phyloP scores from a whole-genome alignment of 2,888 invertebrate genomes.

The Rapana venosa region DNA sequence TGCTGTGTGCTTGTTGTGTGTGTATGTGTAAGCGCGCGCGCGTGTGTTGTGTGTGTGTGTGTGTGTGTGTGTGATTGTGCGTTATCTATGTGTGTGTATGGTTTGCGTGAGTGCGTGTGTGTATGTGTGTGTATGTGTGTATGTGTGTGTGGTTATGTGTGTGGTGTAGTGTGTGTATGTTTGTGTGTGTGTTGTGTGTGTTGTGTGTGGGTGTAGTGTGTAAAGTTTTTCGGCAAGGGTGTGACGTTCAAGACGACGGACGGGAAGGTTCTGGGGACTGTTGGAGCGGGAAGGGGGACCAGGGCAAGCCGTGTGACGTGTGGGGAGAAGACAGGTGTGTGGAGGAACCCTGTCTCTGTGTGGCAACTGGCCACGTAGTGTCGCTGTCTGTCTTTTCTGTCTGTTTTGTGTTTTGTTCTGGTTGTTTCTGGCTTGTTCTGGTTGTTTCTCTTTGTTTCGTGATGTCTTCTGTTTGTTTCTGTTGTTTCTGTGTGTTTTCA shows the following conservation, averaged over 20 bases:
- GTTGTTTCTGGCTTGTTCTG: too few species aligned
- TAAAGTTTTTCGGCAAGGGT: conserved; percentile 51
- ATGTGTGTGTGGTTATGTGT: neutral
- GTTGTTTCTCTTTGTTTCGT: too few species aligned
- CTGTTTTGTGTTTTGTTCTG: too few species aligned
- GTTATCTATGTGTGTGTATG: too few species aligned
- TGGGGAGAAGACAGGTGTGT: conserved; percentile 57
- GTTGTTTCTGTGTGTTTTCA: too few species aligned
- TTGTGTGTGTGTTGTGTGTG: neutral
- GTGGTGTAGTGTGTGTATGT: neutral
- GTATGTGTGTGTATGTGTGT: neutral
- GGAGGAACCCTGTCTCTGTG: conserved; percentile 52
- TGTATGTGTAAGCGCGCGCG: too few species aligned
- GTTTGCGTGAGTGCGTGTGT: neutral
- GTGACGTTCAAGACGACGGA: conserved; percentile 21
- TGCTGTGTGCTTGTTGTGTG: too few species aligned
- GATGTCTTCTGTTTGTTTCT: too few species aligned
- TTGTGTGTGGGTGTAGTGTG: neutral
- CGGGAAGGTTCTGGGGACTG: neutral
- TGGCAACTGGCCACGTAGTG: conserved; percentile 42
- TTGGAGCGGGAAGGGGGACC: conserved; percentile 51
- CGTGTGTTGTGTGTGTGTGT: too few species aligned
- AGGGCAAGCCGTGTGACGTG: conserved; percentile 44
- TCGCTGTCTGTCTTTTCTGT: too few species aligned
- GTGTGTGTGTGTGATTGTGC: too few species aligned